These are phyloP conservation scores for Vanessa atalanta DNA, from an alignment of 1,140 invertebrate species.

Conservation along the genomic window DNA sequence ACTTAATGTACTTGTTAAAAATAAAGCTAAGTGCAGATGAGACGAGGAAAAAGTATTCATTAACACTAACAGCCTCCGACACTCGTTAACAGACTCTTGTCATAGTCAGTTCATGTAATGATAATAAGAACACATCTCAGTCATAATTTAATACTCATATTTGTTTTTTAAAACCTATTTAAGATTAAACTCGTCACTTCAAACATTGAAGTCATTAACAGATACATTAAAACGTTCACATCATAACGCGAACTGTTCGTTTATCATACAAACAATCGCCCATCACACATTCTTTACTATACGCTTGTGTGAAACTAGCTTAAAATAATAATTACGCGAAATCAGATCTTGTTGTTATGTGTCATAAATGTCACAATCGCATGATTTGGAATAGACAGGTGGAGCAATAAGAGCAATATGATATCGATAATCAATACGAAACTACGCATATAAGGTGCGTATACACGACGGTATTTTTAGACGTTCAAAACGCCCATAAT, in stretches of 20 bases:
- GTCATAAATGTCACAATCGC: conserved; percentile 1
- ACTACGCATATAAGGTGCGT: conserved; percentile 31
- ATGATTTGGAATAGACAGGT: conserved; percentile 25
- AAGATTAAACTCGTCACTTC: neutral
- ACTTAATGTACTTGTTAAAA: too few species aligned
- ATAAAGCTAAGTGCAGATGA: too few species aligned
- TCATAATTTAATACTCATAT: conserved; percentile 2
- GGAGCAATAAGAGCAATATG: conserved; percentile 13
- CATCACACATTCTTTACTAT: conserved; percentile 24
- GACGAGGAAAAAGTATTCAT: too few species aligned
- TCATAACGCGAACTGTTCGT: conserved; percentile 31
- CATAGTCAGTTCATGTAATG: neutral
- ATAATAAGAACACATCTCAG: neutral
- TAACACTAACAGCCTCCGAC: too few species aligned
- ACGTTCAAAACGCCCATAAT: conserved; percentile 67
- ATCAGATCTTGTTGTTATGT: neutral
- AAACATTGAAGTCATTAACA: conserved; percentile 25
- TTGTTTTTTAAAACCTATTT: conserved; percentile 13
- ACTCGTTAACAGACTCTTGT: too few species aligned
- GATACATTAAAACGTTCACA: conserved; percentile 25
- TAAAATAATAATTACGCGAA: neutral
- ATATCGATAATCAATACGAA: conserved; percentile 42
- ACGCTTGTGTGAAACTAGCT: conserved; percentile 4
- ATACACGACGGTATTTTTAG: conserved; percentile 61
- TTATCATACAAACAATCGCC: conserved; percentile 34